Percentiles rank a stretch among this genome's conserved stretches.
Evolutionary conservation across 2,113 vertebrate genomes (phyloP).

Genomic region (Sorex araneus): DNA sequence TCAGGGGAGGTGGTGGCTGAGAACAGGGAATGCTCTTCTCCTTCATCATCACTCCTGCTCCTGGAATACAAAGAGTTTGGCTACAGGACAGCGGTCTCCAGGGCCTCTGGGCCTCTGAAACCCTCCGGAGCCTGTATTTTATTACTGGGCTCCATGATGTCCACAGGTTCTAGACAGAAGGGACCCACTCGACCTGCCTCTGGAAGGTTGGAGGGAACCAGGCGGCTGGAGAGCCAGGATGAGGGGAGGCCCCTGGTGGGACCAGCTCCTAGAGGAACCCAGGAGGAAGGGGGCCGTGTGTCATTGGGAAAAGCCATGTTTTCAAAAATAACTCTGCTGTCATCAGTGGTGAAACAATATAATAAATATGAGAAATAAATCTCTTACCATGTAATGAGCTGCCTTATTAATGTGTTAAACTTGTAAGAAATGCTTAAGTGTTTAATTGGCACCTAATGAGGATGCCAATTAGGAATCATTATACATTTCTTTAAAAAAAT

Average conservation of each 20-base stretch:
- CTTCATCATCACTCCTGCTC: background rate
- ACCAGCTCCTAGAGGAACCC: background rate
- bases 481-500: conserved; percentile 83
- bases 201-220: background rate
- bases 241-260: background rate
- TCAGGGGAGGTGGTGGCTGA: background rate
- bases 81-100: background rate
- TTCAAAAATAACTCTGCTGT: conserved; percentile 66
- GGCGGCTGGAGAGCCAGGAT: background rate
- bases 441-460: conserved; percentile 86
- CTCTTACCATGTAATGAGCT: conserved; percentile 80
- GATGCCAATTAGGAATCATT: conserved; percentile 84
- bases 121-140: background rate
- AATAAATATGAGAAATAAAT: conserved; percentile 84
- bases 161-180: background rate
- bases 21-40: background rate
- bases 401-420: conserved; percentile 86
- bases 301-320: conserved; percentile 4
- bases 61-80: background rate
- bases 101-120: background rate
- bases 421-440: conserved; percentile 86
- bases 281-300: background rate
- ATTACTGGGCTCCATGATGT: background rate
- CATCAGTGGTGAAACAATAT: conserved; percentile 78
- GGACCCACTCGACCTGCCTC: background rate